Evolutionary conservation across 2,113 vertebrate genomes (phyloP), one percentile per base, ranked within the genome.

Genomic region (Heterotilapia buettikoferi): DNA sequence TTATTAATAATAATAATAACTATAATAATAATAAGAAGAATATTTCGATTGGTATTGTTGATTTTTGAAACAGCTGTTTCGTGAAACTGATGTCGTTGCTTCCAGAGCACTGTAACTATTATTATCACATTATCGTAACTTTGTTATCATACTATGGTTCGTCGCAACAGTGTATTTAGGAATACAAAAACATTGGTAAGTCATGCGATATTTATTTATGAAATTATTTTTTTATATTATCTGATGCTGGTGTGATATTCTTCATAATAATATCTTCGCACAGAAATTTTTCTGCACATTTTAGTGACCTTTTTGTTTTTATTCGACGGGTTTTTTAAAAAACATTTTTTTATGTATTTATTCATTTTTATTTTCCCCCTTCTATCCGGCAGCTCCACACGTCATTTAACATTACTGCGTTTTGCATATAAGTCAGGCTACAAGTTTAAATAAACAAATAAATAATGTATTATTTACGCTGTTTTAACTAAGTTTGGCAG

Each of bases 21-120:
- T 6, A 21, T 0, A 68, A 16, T 0, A 59, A 33, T 0, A 43
- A 68, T 0, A 66, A 4, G 1, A 6, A 19, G 0, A 38, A 40
- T 24, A 43, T 14, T 71, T 71, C 12, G 2, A 71, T 24, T 24
- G 7, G 21, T 71, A 45, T 45, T 45, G n/a, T 16, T 43, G n/a
- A 4, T 45, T 26, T 71, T 71, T 40, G 66, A 43, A 71, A 24
- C 36, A 71, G 1, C 38, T 9, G 38, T 71, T 45, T 24, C 68
- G 8, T 73, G n/a, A 47, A 76, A 47, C 40, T 47, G 43, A 7
- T 2, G 24, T 76, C 24, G 68, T 26, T 76, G 68, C 38, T 45
- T 8, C 12, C 11, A 40, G 11, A 43, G 36, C 13, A 45, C 16
- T 2, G 21, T 73, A 73, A 29, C 16, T 2, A 76, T 68, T 68